Conservation (phyloP, 2,113 vertebrate species). For the Triplophysa dalaica region DNA sequence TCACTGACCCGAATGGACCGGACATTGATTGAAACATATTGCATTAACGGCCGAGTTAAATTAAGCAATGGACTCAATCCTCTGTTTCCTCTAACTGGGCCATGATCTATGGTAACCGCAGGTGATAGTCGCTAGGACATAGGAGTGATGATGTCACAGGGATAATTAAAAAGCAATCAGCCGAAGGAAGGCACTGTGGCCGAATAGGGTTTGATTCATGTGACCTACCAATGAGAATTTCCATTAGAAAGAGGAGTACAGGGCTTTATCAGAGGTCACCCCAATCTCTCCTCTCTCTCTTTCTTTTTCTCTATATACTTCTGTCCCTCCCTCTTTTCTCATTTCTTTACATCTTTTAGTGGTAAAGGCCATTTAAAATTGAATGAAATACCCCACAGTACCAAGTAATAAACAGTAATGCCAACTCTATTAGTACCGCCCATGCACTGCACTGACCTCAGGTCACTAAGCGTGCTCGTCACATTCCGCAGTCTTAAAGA, state of each 20-base stretch:
- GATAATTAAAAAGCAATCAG: constrained; percentile 47
- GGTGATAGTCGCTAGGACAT: constrained; percentile 42
- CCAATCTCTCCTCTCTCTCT: neutral
- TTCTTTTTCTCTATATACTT: neutral
- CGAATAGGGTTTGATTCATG: constrained; percentile 33
- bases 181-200: constrained; percentile 13
- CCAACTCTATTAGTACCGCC: constrained; percentile 6
- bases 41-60: constrained; percentile 30
- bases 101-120: constrained; percentile 41
- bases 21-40: constrained; percentile 17
- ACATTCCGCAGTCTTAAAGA: neutral
- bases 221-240: constrained; percentile 34
- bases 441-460: constrained; percentile 7
- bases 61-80: constrained; percentile 27
- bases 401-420: neutral
- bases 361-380: neutral
- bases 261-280: constrained; percentile 21
- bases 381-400: constrained; percentile 16
- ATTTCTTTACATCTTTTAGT: neutral
- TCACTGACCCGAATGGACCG: constrained; percentile 6
- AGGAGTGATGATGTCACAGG: constrained; percentile 35
- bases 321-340: neutral
- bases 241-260: constrained; percentile 19
- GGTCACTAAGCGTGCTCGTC: neutral
- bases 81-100: constrained; percentile 28